Conservation (phyloP, 2,113 vertebrate genomes). For the Turnix velox region DNA sequence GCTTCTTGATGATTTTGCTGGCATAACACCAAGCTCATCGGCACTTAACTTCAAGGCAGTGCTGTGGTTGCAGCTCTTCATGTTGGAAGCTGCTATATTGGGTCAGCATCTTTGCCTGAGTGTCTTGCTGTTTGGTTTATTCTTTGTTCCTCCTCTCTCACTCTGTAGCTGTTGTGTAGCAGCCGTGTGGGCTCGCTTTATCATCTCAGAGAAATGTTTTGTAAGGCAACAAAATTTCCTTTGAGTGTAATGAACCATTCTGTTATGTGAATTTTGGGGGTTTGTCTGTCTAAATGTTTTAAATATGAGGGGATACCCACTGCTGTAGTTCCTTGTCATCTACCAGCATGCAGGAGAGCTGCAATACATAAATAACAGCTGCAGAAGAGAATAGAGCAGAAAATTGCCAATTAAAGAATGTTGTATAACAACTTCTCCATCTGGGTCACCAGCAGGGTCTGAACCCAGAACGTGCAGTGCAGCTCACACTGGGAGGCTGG, state of each 20-base stretch:
- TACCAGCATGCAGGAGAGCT: constrained; percentile 42
- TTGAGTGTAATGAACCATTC: constrained; percentile 44
- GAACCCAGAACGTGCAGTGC: background rate
- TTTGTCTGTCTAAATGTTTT: constrained; percentile 51
- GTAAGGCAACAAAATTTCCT: constrained; percentile 41
- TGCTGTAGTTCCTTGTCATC: constrained; percentile 18
- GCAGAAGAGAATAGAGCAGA: constrained; percentile 58
- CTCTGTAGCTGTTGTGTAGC: constrained; percentile 34
- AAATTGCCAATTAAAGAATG: constrained; percentile 53
- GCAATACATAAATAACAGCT: constrained; percentile 58
- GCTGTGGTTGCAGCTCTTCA: background rate
- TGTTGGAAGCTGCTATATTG: background rate
- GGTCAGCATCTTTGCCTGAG: constrained; percentile 43
- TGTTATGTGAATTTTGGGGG: constrained; percentile 8
- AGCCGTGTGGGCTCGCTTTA: constrained; percentile 16
- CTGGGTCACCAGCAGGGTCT: constrained; percentile 58
- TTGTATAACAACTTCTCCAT: constrained; percentile 46
- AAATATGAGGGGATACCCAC: constrained; percentile 27
- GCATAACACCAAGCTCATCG: constrained; percentile 40
- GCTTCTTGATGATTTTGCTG: constrained; percentile 58
- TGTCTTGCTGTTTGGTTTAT: constrained; percentile 22
- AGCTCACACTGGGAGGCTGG: background rate
- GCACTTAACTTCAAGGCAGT: background rate
- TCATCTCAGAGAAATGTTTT: constrained; percentile 19
- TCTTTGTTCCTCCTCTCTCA: constrained; percentile 38